Evolutionary conservation across 2,113 vertebrate species (phyloP).

Genomic region (Alexandromys fortis): DNA sequence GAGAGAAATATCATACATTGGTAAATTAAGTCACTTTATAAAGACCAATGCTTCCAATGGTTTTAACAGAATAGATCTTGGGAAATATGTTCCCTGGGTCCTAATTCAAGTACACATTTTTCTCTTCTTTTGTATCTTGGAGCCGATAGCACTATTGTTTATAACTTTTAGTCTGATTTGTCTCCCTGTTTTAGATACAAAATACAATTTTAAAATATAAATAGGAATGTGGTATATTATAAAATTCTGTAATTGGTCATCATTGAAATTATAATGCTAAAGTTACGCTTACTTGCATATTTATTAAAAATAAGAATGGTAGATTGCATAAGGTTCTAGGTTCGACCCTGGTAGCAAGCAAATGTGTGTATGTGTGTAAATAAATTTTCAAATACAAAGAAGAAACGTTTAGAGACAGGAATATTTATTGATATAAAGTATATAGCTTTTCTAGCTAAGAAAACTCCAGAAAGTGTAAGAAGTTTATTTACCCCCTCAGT

Average conservation of each 20-base stretch:
- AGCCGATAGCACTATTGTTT: constrained; percentile 30
- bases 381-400: constrained; percentile 37
- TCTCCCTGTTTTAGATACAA: constrained; percentile 36
- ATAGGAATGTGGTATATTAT: background rate
- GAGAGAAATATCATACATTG: constrained; percentile 20
- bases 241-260: constrained; percentile 44
- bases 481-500: background rate
- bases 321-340: too few relatives aligned
- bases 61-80: background rate
- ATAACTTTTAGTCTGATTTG: constrained; percentile 11
- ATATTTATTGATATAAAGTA: constrained; percentile 1
- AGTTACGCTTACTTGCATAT: constrained; percentile 5
- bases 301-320: constrained; percentile 8
- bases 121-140: constrained; percentile 18
- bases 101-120: background rate
- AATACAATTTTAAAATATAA: constrained; percentile 54
- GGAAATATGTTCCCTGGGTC: constrained; percentile 30
- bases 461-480: background rate
- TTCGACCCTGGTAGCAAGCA: background rate
- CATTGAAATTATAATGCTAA: constrained; percentile 9
- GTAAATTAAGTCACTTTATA: constrained; percentile 14
- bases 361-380: background rate
- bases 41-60: background rate
- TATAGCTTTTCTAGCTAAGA: background rate
- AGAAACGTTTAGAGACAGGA: constrained; percentile 33